Evolutionary conservation across 2,888 invertebrate species (phyloP).

Genomic region (Eurytoma adleriae): DNA sequence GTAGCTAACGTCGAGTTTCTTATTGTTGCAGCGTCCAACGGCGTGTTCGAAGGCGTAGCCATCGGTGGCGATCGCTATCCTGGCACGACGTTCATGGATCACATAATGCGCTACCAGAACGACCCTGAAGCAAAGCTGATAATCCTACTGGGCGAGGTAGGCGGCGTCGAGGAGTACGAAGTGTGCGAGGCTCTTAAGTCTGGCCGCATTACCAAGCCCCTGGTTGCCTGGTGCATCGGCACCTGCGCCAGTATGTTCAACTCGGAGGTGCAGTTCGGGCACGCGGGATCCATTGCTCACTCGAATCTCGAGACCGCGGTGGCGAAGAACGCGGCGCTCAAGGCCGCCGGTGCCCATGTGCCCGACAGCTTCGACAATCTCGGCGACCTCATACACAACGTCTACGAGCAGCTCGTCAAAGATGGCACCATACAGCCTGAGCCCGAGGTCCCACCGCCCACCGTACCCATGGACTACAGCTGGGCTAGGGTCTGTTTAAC

Average conservation of each 20-base stretch:
- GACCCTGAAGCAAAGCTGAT: slow-evolving; percentile 94
- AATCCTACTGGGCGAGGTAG: slow-evolving; percentile 98
- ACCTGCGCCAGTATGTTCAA: slow-evolving; percentile 84
- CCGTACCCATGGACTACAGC: slow-evolving; percentile 99
- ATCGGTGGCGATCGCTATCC: slow-evolving; percentile 99
- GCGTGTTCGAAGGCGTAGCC: slow-evolving; percentile 98
- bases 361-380: slow-evolving; percentile 94
- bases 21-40: slow-evolving; percentile 84
- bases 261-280: slow-evolving; percentile 96
- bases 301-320: slow-evolving; percentile 95
- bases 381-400: slow-evolving; percentile 88
- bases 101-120: slow-evolving; percentile 90
- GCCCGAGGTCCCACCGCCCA: slow-evolving; percentile 96
- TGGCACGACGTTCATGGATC: slow-evolving; percentile 98
- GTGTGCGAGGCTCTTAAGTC: slow-evolving; percentile 92
- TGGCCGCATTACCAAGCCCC: slow-evolving; percentile 91
- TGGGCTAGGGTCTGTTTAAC: slow-evolving; percentile 88
- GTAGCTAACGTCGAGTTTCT: neutral
- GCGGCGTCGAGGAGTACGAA: slow-evolving; percentile 98
- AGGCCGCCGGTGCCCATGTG: slow-evolving; percentile 90
- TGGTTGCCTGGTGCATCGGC: slow-evolving; percentile 99
- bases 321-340: slow-evolving; percentile 92
- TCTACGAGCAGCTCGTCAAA: slow-evolving; percentile 87
- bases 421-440: slow-evolving; percentile 90
- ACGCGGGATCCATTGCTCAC: slow-evolving; percentile 99